Evolutionary conservation across 2,888 invertebrate genomes (phyloP).

Genomic region (Agonopterix alstromeriana): DNA sequence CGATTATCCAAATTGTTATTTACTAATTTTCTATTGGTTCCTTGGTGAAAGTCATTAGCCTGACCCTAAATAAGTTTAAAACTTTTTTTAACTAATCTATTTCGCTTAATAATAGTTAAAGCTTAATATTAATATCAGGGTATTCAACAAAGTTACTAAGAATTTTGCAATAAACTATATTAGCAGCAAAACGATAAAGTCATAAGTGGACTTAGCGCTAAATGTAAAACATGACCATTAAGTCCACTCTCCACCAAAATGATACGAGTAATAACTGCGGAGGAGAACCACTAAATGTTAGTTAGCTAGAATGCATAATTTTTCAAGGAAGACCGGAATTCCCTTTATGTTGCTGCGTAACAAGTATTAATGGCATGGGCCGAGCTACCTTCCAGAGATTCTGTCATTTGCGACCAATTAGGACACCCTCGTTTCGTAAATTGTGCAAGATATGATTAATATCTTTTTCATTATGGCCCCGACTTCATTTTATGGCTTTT

Average conservation of each 20-base stretch:
- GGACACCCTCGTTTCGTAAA: constrained; percentile 44
- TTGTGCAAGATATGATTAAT: constrained; percentile 47
- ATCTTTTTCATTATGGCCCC: constrained; percentile 28
- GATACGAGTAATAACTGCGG: constrained; percentile 4
- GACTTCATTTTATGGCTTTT: constrained; percentile 7
- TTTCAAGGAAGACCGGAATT: constrained; percentile 48
- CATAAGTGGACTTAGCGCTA: constrained; percentile 5
- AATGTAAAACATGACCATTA: constrained; percentile 5
- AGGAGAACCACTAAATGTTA: constrained; percentile 24
- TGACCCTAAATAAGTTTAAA: too few relatives aligned
- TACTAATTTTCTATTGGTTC: too few relatives aligned
- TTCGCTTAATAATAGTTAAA: too few relatives aligned
- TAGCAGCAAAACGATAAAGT: constrained; percentile 17
- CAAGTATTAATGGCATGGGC: constrained; percentile 51
- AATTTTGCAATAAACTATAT: too few relatives aligned
- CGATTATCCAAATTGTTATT: too few relatives aligned
- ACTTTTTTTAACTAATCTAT: too few relatives aligned
- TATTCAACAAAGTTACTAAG: too few relatives aligned
- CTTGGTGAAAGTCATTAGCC: too few relatives aligned
- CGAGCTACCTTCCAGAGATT: constrained; percentile 37
- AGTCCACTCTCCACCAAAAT: constrained; percentile 2
- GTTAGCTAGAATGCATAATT: constrained; percentile 52
- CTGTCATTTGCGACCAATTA: constrained; percentile 61
- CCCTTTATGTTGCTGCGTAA: constrained; percentile 56
- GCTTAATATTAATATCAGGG: too few relatives aligned